Percentiles rank a stretch among this genome's conserved stretches.
These are phyloP conservation scores for Chouioia cunea DNA, from an alignment of 2,888 invertebrate species.

Conservation along the genomic window DNA sequence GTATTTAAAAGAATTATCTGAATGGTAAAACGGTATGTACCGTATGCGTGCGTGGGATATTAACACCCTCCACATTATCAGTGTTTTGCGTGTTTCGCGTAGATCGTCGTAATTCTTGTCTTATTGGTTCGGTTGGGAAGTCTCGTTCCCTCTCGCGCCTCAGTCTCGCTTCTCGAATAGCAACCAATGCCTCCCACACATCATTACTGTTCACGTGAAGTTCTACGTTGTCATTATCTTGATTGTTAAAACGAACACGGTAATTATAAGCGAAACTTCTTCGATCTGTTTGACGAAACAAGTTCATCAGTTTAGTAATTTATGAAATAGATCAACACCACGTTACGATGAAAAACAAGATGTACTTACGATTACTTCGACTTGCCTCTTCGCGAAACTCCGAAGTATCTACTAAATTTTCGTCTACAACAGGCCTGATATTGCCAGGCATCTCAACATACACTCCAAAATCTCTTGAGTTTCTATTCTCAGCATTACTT, in stretches of 20 bases:
- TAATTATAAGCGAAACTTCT: constrained; percentile 39
- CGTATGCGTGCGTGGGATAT: constrained; percentile 61
- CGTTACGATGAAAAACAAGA: not conserved
- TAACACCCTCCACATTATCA: constrained; percentile 45
- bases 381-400: constrained; percentile 48
- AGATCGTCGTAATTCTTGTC: constrained; percentile 21
- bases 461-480: constrained; percentile 42
- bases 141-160: constrained; percentile 71
- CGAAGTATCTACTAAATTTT: constrained; percentile 48
- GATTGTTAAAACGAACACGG: constrained; percentile 55
- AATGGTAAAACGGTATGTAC: constrained; percentile 41
- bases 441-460: constrained; percentile 27
- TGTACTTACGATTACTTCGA: constrained; percentile 26
- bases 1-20: not conserved
- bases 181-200: constrained; percentile 78
- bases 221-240: constrained; percentile 63
- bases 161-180: constrained; percentile 75
- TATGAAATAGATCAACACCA: not conserved
- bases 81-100: no score
- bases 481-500: constrained; percentile 27
- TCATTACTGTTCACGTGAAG: constrained; percentile 70
- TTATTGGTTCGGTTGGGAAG: constrained; percentile 20
- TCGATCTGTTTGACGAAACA: constrained; percentile 16
- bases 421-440: constrained; percentile 46
- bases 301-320: not conserved